Base-by-base conservation (phyloP, 2,888 invertebrate species). In the Ernsta delagoae region DNA sequence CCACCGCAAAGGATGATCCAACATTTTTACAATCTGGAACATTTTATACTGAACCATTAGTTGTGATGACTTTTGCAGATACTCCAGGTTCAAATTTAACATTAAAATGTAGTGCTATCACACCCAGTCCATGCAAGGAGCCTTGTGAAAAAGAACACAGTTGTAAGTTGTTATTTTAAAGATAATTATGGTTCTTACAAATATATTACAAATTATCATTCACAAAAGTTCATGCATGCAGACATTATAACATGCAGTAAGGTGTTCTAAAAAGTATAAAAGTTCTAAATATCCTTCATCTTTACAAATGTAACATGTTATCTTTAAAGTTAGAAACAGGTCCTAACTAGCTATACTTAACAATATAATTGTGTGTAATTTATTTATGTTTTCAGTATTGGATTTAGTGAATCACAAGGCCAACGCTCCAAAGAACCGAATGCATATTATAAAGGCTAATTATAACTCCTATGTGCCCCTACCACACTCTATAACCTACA, bases 61-160 rank as follows among this genome's bases (percentile, higher is more conserved):
- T 81, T 12, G 84, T 87, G 7, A 81, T 93, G 48, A 79, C 81
- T 45, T 92, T 92, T 83, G 81, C 83, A 1, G 92, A 89, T 70
- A 77, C 79, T 61, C 65, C 77, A n/a, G 86, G 83, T 0, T 81
- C 83, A 66, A 73, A 75, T 65, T 75, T 79, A 60, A 74, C 81
- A 3, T 73, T 75, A 24, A 79, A 77, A 70, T 93, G 92, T 78
- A 79, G 81, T 60, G 74, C 74, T 5, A 75, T 89, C n/a, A 54
- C 75, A 24, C 86, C 87, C 0, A 70, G 75, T 61, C 83, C 87
- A 9, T 92, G 92, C 71, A 73, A 77, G 31, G 82, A 84, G 7
- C 77, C 86, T 3, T 93, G 93, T 79, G 81, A 80, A 4, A 82
- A 83, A 59, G 82, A 84, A 70, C 93, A 93, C 76, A 82, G 82